phyloP scores from a whole-genome alignment of 2,888 invertebrate genomes.

The Drosophila kanekoi region DNA sequence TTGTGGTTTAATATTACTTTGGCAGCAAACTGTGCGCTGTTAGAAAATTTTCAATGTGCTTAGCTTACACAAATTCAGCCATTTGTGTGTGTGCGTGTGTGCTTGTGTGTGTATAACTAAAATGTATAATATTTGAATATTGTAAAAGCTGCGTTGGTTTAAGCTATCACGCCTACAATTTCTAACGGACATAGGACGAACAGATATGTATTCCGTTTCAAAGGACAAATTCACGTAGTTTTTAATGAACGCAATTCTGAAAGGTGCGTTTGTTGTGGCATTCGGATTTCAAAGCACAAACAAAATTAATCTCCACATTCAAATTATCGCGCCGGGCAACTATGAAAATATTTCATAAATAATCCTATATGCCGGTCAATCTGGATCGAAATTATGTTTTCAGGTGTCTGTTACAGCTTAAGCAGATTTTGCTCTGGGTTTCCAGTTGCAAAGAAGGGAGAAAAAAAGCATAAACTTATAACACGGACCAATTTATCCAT shows the following conservation, averaged over 20 bases:
- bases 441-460: too few species aligned
- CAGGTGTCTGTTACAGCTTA: too few species aligned
- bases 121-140: slow-evolving; percentile 55
- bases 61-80: slow-evolving; percentile 15
- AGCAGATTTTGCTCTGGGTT: too few species aligned
- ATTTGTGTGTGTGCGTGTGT: background rate
- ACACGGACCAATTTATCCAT: too few species aligned
- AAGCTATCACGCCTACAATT: slow-evolving; percentile 48
- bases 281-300: too few species aligned
- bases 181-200: slow-evolving; percentile 41
- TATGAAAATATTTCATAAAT: too few species aligned
- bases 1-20: slow-evolving; percentile 61
- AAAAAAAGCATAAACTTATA: too few species aligned
- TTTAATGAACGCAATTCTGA: background rate
- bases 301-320: too few species aligned
- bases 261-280: background rate
- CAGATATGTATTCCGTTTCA: slow-evolving; percentile 5
- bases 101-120: slow-evolving; percentile 34
- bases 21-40: slow-evolving; percentile 58
- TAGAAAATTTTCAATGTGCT: slow-evolving; percentile 40
- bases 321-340: too few species aligned
- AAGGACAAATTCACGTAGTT: background rate
- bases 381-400: too few species aligned
- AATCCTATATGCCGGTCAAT: too few species aligned
- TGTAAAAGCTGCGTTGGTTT: slow-evolving; percentile 30